Percentiles rank a stretch among this genome's conserved stretches.
phyloP scores from a whole-genome alignment of 1,140 invertebrate genomes.

The Phymorhynchus buccinoides region DNA sequence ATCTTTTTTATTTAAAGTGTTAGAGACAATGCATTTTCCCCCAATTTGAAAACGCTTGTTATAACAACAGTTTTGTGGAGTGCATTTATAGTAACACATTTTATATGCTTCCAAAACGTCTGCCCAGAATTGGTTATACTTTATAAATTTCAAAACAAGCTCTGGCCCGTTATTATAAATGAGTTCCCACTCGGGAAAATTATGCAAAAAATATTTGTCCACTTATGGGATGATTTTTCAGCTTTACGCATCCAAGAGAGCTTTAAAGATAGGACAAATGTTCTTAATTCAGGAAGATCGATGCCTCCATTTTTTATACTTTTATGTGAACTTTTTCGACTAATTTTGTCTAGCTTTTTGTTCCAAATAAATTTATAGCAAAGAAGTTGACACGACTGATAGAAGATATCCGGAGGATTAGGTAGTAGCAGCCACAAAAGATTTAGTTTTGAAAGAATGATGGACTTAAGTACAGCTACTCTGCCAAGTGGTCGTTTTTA shows the following conservation, averaged over 20 bases:
- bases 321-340: neutral
- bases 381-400: no score
- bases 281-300: neutral
- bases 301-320: neutral
- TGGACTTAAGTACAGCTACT: neutral
- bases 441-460: no score
- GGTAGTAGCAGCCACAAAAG: no score
- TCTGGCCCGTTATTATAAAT: neutral
- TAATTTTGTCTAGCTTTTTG: neutral
- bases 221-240: neutral
- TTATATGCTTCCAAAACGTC: neutral
- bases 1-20: no score
- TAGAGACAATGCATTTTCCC: no score
- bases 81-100: no score
- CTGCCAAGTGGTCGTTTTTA: neutral
- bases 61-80: neutral
- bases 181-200: neutral
- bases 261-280: neutral
- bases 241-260: neutral
- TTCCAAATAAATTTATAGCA: neutral
- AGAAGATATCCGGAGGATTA: no score
- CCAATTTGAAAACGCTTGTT: neutral
- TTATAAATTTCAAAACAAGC: neutral
- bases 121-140: neutral
- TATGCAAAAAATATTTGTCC: neutral